Conservation (phyloP, 2,797 vertebrate genomes). For the Passerculus sandwichensis region DNA sequence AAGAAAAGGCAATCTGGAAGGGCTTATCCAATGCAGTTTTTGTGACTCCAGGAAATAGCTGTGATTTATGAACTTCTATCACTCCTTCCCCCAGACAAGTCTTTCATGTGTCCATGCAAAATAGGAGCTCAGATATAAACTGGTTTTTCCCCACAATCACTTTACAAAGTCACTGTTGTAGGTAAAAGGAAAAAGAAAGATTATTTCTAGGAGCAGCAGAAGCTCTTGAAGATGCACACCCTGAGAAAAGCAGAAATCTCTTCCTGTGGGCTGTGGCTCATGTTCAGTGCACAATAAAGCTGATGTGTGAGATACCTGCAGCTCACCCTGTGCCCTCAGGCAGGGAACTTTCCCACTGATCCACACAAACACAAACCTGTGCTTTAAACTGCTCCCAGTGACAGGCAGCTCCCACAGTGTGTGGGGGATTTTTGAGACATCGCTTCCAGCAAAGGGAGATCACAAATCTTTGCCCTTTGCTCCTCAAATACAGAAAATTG, state of each 20-base stretch:
- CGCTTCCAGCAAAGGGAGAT: background rate
- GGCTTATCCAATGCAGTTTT: background rate
- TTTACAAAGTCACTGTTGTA: background rate
- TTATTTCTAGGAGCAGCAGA: background rate
- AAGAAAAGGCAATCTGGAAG: background rate
- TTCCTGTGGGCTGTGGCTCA: background rate
- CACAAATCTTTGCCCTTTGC: background rate
- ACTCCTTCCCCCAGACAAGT: background rate
- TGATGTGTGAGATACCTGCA: background rate
- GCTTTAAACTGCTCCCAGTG: background rate
- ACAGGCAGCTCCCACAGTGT: background rate
- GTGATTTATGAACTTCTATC: background rate
- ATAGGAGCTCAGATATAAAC: background rate
- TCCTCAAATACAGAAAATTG: fast-evolving
- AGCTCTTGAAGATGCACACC: background rate
- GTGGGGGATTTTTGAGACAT: background rate
- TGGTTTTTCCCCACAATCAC: background rate
- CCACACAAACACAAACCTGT: background rate
- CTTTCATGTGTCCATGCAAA: background rate
- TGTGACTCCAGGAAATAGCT: background rate
- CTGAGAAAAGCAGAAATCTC: background rate
- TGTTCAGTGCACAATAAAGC: background rate
- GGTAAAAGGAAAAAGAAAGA: background rate
- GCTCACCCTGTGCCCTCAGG: background rate
- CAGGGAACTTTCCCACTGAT: background rate